Base-by-base conservation (phyloP, 2,888 invertebrate species). In the Andrena praecox region DNA sequence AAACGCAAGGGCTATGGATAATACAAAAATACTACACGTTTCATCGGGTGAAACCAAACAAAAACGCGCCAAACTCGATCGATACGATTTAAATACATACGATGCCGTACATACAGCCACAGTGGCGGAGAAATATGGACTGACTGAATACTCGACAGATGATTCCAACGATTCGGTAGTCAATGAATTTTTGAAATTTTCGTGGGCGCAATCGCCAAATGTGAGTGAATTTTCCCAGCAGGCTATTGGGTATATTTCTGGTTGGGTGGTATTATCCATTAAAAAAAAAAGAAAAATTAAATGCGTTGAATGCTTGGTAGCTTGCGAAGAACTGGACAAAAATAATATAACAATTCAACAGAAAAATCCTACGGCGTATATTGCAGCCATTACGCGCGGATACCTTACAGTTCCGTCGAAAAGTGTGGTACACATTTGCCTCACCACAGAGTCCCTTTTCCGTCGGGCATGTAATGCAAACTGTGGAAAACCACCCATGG, bases 191-290 rank as follows among this genome's bases (percentile, higher is more conserved):
- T 29, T 60, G 10, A 60, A 60, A 29, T 60, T 60, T 29, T 29
- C 31, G 10, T 60, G 60, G 60, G 60, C 31, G 16, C 60, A 60
- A 29, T 60, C 60, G 10, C 29, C 60, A 60, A 29, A 31, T 31
- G 6, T 60, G 0, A 60, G 16, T 31, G 60, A 60, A 16, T 60
- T 60, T 60, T 60, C 60, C 16, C 60, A 60, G 29, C 60, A 60
- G 24, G 60, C 59, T 5, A 29, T 59, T 59, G 59, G 59, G 5
- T 59, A 59, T 16, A 59, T 59, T 29, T 20, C 59, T 16, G 60
- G n/a, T 5, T 60, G 60, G 60, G 60, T 60, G 6, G 29, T 60
- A 24, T 31, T 60, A 29, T 60, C 60, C 12, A 10, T 60, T 5
- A 59, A 27, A 31, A 60, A 60, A 31, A 29, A 29, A 60, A 60